phyloP scores from a whole-genome alignment of 2,888 invertebrate genomes.

The Agrochola circellaris region DNA sequence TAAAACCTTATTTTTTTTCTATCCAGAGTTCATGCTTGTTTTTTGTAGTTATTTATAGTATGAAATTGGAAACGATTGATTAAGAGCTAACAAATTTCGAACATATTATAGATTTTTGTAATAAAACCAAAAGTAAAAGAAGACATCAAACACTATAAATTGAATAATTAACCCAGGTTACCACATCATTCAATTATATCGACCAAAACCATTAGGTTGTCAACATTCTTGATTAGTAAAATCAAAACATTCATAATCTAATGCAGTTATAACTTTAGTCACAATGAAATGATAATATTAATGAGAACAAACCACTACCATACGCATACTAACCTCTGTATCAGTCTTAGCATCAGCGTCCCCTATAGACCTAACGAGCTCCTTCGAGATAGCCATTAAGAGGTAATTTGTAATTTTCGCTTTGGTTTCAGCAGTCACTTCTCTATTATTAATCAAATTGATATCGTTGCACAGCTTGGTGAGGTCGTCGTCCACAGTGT shows the following conservation, averaged over 20 bases:
- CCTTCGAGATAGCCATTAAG: slow-evolving; percentile 89
- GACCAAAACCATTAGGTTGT: slow-evolving; percentile 76
- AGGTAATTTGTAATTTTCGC: slow-evolving; percentile 89
- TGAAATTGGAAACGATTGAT: neutral
- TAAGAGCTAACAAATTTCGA: neutral
- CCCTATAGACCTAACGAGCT: slow-evolving; percentile 88
- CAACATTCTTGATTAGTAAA: slow-evolving; percentile 69
- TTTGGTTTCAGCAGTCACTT: slow-evolving; percentile 85
- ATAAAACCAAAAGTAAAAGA: neutral
- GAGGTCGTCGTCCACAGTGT: slow-evolving; percentile 84
- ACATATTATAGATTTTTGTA: neutral
- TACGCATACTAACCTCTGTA: slow-evolving; percentile 87
- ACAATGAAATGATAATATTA: slow-evolving; percentile 71
- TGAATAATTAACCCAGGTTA: slow-evolving; percentile 44
- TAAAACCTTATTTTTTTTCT: neutral
- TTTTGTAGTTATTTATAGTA: neutral
- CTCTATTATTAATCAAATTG: slow-evolving; percentile 76
- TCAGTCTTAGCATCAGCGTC: slow-evolving; percentile 89
- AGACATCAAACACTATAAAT: neutral
- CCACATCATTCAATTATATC: slow-evolving; percentile 49
- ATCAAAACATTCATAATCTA: slow-evolving; percentile 67
- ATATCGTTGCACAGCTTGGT: slow-evolving; percentile 85
- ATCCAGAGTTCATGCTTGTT: neutral
- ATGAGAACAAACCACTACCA: slow-evolving; percentile 66
- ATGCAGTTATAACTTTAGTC: slow-evolving; percentile 82